A percentile compares a stretch with the other conserved stretches of the same genome.
Conservation (phyloP, 1,140 invertebrate genomes). For the Drosophila kikkawai region DNA sequence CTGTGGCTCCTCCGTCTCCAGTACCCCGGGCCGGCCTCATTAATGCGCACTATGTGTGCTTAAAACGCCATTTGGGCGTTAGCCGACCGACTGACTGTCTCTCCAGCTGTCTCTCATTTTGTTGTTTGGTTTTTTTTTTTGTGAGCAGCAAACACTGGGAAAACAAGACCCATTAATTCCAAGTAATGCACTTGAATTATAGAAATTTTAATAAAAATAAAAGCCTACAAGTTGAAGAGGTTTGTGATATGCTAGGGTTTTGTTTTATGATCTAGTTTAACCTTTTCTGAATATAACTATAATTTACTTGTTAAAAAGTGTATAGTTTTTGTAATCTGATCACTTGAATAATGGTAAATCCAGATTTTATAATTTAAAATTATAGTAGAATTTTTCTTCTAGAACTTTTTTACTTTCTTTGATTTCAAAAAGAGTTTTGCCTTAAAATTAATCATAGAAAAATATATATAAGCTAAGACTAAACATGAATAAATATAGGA, state of each 20-base stretch:
- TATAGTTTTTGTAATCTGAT: no score
- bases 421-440: not conserved
- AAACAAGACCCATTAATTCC: conserved; percentile 1
- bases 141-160: conserved; percentile 15
- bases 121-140: not conserved
- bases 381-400: not conserved
- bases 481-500: not conserved
- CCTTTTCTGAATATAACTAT: not conserved
- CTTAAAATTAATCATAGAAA: no score
- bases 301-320: not conserved
- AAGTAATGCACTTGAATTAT: not conserved
- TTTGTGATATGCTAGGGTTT: not conserved
- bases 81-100: conserved; percentile 23
- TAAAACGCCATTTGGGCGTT: conserved; percentile 63
- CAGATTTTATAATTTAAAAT: not conserved
- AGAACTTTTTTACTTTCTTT: not conserved
- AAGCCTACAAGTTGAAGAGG: not conserved
- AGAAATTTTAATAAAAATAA: not conserved
- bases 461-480: not conserved
- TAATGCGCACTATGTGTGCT: conserved; percentile 60
- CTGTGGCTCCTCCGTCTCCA: conserved; percentile 4
- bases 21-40: conserved; percentile 24
- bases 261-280: not conserved
- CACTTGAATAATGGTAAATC: not conserved
- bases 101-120: conserved; percentile 25